Evolutionary conservation across 1,140 invertebrate species (phyloP), one percentile per base, ranked within the genome.

Genomic region (Capitella teleta): DNA sequence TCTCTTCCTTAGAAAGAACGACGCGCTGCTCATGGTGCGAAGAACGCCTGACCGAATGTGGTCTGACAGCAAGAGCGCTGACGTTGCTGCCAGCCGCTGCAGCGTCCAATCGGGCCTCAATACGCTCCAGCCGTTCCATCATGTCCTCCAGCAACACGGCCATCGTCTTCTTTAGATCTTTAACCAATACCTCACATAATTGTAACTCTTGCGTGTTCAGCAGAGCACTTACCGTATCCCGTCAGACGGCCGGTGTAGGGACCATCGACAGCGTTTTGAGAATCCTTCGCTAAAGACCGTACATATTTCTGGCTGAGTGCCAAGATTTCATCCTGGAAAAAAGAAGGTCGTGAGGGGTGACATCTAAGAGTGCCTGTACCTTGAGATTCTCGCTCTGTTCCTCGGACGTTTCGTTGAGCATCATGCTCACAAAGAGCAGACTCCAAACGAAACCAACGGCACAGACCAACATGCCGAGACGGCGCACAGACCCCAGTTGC

Each of bases 121-220:
- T 43, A 6, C 52, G 28, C 42, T 59, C 51, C 10, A 68, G 46
- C 18, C 66, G 49, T 36, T 59, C 58, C 26, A 68, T 36, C 30
- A 68, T 63, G 28, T 55, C 62, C 43, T 68, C 64, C 16, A 68
- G 38, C 32, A 68, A 42, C 1, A 68, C 63, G 10, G 66, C 64
- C 46, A 68, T 61, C 1, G 66, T 68, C 41, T 67, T 67, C 56
- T 68, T 67, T 32, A 68, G 55, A 53, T 68, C 66, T 68, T 49
- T n/a, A 57, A 47, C 25, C n/a, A n/a, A n/a, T n/a, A n/a, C n/a
- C n/a, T n/a, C n/a, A n/a, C n/a, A n/a, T n/a, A n/a, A n/a, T n/a
- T n/a, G n/a, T n/a, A n/a, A n/a, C n/a, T n/a, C n/a, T n/a, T n/a
- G n/a, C n/a, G n/a, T n/a, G n/a, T n/a, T 37, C 4, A 37, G 36